phyloP scores from a whole-genome alignment of 2,888 invertebrate genomes.

The Apodemia duryi region DNA sequence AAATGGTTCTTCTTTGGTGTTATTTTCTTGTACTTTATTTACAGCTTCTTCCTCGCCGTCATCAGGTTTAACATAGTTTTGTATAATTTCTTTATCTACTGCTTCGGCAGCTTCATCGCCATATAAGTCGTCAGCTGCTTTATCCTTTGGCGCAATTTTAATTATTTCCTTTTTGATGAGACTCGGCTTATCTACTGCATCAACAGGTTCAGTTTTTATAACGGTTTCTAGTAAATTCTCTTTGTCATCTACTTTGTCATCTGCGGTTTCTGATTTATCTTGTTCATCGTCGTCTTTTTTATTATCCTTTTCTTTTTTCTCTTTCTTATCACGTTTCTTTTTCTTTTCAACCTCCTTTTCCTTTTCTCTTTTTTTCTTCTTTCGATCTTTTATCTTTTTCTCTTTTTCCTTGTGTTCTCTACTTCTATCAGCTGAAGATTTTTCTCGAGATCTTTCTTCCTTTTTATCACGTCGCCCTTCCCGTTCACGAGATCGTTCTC shows the following conservation, averaged over 20 bases:
- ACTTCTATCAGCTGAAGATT: slow-evolving; percentile 64
- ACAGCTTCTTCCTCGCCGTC: slow-evolving; percentile 42
- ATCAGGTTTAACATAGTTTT: slow-evolving; percentile 75
- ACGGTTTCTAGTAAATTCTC: slow-evolving; percentile 30
- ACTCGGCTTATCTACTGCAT: slow-evolving; percentile 38
- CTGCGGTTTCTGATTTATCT: slow-evolving; percentile 35
- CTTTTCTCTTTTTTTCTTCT: slow-evolving; percentile 69
- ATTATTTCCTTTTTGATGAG: slow-evolving; percentile 35
- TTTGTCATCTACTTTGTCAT: slow-evolving; percentile 30
- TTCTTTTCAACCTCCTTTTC: slow-evolving; percentile 74
- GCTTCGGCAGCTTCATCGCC: slow-evolving; percentile 75
- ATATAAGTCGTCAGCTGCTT: slow-evolving; percentile 64
- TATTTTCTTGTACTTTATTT: slow-evolving; percentile 47
- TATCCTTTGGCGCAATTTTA: slow-evolving; percentile 36
- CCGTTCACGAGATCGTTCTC: slow-evolving; percentile 69
- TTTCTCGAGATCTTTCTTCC: slow-evolving; percentile 63
- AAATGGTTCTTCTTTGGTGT: slow-evolving; percentile 73
- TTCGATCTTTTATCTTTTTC: slow-evolving; percentile 65
- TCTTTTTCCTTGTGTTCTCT: slow-evolving; percentile 80
- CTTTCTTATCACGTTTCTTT: slow-evolving; percentile 75
- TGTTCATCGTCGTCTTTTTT: slow-evolving; percentile 41
- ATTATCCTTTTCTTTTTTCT: slow-evolving; percentile 71
- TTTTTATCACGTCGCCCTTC: slow-evolving; percentile 77
- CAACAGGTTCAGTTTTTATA: slow-evolving; percentile 24
- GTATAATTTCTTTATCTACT: slow-evolving; percentile 77